Base-by-base conservation (phyloP, 2,888 invertebrate genomes). In the Trichogramma dendrolimi region DNA sequence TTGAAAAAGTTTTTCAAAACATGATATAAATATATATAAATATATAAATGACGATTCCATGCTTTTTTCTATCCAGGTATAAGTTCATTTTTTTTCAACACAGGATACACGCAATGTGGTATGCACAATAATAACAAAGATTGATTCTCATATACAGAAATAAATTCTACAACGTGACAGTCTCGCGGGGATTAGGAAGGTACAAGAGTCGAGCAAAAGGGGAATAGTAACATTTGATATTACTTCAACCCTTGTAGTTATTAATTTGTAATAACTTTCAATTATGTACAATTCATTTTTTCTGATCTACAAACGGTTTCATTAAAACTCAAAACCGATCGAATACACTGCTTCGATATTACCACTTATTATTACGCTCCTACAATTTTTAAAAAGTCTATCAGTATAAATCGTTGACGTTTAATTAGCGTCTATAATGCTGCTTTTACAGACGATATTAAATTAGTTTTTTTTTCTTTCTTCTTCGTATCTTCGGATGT, bases 261-360 rank as follows among this genome's bases (percentile, higher is more conserved):
- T 55, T 60, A 60, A 55, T 59, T 61, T 56, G 57, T 57, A 53
- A 43, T 62, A 62, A 58, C 58, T 59, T 63, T 63, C 51, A 62
- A 63, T 60, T 66, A 66, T 66, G 60, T 66, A 66, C 66, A 66
- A 66, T 63, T 66, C 59, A 64, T 64, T 46, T 62, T 60, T 62
- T 55, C 51, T 64, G 63, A 62, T 63, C 60, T 64, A 63, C 46
- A 27, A 27, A 56, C 60, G 38, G 27, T 55, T 66, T 66, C 52
- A 60, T 61, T 64, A 62, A 42, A 27, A 27, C 27, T 66, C 57
- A 58, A 55, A 62, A 62, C 46, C 56, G 60, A 61, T 66, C 61
- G 61, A 66, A 64, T 58, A 60, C 60, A 55, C 62, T 60, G 61
- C 46, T 65, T 55, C 51, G 63, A 51, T 53, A 48, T 63, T 57